These are phyloP conservation scores for Eurois occulta DNA, from an alignment of 2,888 invertebrate genomes.

Conservation along the genomic window DNA sequence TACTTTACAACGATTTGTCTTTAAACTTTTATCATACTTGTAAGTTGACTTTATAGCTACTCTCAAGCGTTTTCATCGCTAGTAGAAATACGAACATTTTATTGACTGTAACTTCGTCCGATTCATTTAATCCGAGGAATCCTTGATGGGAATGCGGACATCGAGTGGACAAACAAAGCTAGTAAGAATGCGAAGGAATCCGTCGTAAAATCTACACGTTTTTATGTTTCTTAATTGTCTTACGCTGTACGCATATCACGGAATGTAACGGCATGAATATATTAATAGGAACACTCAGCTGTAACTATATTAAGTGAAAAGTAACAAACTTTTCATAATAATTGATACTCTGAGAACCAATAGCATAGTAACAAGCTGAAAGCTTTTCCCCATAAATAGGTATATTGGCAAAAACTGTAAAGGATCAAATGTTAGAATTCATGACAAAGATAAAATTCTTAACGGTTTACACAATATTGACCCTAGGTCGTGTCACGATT, in stretches of 20 bases:
- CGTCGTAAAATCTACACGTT: constrained; percentile 63
- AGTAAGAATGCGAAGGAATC: constrained; percentile 57
- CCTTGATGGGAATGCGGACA: constrained; percentile 64
- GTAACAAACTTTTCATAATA: background rate
- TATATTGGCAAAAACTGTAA: background rate
- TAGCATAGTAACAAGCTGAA: background rate
- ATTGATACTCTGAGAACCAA: background rate
- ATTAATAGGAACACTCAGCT: constrained; percentile 8
- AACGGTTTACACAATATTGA: constrained; percentile 22
- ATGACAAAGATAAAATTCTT: constrained; percentile 5
- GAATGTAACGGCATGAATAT: constrained; percentile 36
- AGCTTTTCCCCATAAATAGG: background rate
- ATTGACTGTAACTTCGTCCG: constrained; percentile 47
- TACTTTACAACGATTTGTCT: constrained; percentile 72
- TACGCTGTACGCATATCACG: constrained; percentile 54
- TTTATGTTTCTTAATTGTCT: constrained; percentile 60
- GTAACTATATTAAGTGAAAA: background rate
- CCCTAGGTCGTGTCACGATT: constrained; percentile 20
- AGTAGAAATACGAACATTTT: constrained; percentile 50
- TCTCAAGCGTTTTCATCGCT: constrained; percentile 33
- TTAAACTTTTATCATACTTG: constrained; percentile 56
- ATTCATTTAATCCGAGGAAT: constrained; percentile 62
- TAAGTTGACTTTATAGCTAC: constrained; percentile 45
- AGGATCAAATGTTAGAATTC: background rate
- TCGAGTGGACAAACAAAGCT: constrained; percentile 59